Evolutionary conservation across 2,888 invertebrate species (phyloP).

Genomic region (Cantharis rufa): DNA sequence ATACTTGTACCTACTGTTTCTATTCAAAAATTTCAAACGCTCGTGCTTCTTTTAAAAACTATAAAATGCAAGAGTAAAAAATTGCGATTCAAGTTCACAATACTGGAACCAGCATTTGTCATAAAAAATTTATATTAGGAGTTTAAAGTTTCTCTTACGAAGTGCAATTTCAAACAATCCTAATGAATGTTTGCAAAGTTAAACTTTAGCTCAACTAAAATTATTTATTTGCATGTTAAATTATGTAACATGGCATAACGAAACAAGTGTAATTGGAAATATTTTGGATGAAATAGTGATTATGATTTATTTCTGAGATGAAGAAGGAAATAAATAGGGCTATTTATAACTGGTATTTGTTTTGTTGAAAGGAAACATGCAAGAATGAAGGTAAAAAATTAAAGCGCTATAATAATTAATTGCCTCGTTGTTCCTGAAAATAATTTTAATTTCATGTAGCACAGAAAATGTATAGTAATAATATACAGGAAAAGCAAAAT

Average conservation of each 20-base stretch:
- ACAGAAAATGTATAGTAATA: neutral
- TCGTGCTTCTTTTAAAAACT: no score
- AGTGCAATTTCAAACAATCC: neutral
- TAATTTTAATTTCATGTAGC: neutral
- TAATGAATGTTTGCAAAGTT: neutral
- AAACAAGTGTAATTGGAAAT: neutral
- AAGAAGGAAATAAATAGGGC: neutral
- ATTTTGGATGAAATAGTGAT: neutral
- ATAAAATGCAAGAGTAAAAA: neutral
- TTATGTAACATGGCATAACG: neutral
- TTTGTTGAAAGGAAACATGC: neutral
- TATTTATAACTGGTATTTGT: neutral
- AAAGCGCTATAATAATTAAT: neutral
- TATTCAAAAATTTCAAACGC: no score
- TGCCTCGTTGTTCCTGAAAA: neutral
- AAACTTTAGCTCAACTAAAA: neutral
- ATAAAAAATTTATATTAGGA: neutral
- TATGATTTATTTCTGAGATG: neutral
- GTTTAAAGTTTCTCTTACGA: neutral
- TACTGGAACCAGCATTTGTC: neutral
- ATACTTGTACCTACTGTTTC: no score
- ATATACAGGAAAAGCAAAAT: neutral
- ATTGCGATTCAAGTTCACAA: neutral
- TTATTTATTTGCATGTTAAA: neutral
- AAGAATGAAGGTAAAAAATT: neutral